Evolutionary conservation across 2,888 invertebrate genomes (phyloP), one percentile per base, ranked within the genome.

Genomic region (Trissoscelio sp.): DNA sequence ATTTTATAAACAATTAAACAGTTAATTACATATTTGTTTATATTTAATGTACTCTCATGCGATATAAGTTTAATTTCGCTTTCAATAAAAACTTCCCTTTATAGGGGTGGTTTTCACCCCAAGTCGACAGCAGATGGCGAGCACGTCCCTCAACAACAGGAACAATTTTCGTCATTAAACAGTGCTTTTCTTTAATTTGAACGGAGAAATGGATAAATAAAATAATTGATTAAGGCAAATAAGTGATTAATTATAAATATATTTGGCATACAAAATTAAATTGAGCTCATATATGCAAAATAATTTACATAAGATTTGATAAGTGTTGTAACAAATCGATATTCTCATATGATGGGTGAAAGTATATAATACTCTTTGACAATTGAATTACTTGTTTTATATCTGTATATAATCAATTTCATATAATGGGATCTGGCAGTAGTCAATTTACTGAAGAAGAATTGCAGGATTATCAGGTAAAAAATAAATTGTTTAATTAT

Each of bases 381-480:
- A 11, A 14, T 44, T n/a, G 6, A 5, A 39, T 39, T 44, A 48
- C 22, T 22, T 48, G 9, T 20, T 18, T 18, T 5, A 22, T 12
- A 22, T n/a, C n/a, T 22, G 20, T 22, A 28, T 28, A 28, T 14
- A 22, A 34, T 9, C 34, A 34, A 39, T 44, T 51, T 28, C 14
- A 28, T 14, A 51, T 14, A 28, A 97, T 97, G 96, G 97, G 96
- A 20, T 96, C 96, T 88, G 94, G 95, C 28, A 95, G 94, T 90
- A 96, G 96, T 91, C 96, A 96, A 88, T 97, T 97, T 91, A 95
- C 95, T 1, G 96, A 96, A 87, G 96, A 97, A 90, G 97, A 97
- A 92, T 93, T 97, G 12, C 96, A 97, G 91, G 97, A 97, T 92
- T 97, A 97, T 91, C 95, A 97, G 94, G 97, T 96, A 92, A 89